Percentiles rank a stretch among this genome's conserved stretches.
Evolutionary conservation across 2,888 invertebrate species (phyloP).

Genomic region (Cheilosia scutellata): DNA sequence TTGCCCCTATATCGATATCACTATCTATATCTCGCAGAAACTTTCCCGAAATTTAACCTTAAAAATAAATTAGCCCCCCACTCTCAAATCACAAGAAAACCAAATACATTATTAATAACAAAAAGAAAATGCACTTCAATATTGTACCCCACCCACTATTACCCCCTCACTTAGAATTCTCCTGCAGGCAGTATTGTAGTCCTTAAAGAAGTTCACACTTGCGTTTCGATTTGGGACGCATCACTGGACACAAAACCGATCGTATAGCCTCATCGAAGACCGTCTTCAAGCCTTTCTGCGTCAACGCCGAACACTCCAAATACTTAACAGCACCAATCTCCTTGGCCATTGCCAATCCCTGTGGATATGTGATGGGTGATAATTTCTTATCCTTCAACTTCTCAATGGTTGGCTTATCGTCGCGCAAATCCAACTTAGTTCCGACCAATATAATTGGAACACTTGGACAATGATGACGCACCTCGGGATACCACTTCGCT

Average conservation of each 20-base stretch:
- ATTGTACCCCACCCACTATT: conserved; percentile 21
- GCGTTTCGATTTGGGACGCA: conserved; percentile 79
- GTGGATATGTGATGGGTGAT: conserved; percentile 83
- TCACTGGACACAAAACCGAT: conserved; percentile 82
- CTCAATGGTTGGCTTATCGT: conserved; percentile 82
- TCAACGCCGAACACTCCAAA: conserved; percentile 82
- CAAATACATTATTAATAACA: conserved; percentile 11
- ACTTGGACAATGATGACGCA: conserved; percentile 83
- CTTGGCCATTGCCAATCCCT: conserved; percentile 83
- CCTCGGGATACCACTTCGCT: conserved; percentile 83
- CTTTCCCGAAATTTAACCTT: neutral
- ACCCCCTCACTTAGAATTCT: conserved; percentile 40
- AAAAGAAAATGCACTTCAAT: conserved; percentile 61
- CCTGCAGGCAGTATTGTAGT: neutral
- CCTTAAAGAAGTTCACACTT: conserved; percentile 77
- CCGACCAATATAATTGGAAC: conserved; percentile 83
- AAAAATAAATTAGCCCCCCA: conserved; percentile 6
- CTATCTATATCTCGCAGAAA: neutral
- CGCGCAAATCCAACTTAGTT: conserved; percentile 82
- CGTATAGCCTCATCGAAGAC: conserved; percentile 83
- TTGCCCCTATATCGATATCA: conserved; percentile 2
- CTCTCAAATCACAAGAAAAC: conserved; percentile 11
- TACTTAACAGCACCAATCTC: conserved; percentile 83
- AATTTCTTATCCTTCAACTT: conserved; percentile 83
- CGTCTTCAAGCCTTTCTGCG: conserved; percentile 82